Conservation (phyloP, 2,888 invertebrate genomes). For the Palloptera scutellata region DNA sequence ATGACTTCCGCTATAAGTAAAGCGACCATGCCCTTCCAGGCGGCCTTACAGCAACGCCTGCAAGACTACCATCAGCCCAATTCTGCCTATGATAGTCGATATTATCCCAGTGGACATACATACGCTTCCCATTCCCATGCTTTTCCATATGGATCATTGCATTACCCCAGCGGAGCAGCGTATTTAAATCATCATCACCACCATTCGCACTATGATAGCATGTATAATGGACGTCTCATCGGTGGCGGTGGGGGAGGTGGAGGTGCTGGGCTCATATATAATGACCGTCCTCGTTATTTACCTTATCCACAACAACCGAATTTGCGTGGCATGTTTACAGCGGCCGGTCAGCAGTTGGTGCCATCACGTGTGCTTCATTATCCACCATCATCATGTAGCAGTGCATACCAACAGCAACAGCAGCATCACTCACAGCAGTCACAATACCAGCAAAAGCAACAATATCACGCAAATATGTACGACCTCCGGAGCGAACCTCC, state of each 20-base stretch:
- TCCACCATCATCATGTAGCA: slow-evolving; percentile 44
- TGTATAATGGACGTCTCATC: slow-evolving; percentile 41
- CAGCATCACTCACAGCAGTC: neutral
- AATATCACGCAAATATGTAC: neutral
- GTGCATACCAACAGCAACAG: slow-evolving; percentile 26
- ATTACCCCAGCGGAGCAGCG: neutral
- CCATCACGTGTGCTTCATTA: slow-evolving; percentile 58
- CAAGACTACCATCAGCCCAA: slow-evolving; percentile 14
- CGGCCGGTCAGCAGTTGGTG: slow-evolving; percentile 53
- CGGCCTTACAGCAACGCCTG: slow-evolving; percentile 31
- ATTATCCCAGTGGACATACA: neutral
- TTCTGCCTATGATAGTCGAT: slow-evolving; percentile 30
- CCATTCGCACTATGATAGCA: slow-evolving; percentile 37
- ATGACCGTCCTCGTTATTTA: slow-evolving; percentile 43
- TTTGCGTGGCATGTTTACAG: slow-evolving; percentile 49
- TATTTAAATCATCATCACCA: slow-evolving; percentile 13
- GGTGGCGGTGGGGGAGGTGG: slow-evolving; percentile 27
- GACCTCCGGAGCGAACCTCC: neutral
- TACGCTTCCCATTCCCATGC: too few species aligned
- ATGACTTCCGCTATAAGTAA: slow-evolving; percentile 35
- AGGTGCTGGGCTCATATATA: slow-evolving; percentile 17
- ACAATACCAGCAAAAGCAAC: slow-evolving; percentile 20
- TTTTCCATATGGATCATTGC: slow-evolving; percentile 4
- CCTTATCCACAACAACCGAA: slow-evolving; percentile 35
- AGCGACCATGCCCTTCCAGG: slow-evolving; percentile 27